These are phyloP conservation scores for Anastatus disparis DNA, from an alignment of 1,140 invertebrate species.

Conservation along the genomic window DNA sequence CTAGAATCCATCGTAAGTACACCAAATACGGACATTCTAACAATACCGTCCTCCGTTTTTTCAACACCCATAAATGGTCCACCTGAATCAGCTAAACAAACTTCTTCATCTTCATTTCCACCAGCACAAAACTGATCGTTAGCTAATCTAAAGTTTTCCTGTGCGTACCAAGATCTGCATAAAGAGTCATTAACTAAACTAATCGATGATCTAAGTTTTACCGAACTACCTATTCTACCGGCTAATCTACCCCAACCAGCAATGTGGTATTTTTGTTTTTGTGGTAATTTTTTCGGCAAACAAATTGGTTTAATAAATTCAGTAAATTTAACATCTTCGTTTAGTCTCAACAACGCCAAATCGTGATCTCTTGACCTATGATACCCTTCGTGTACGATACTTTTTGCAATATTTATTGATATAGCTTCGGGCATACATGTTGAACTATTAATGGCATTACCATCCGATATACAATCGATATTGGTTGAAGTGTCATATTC, in stretches of 20 bases:
- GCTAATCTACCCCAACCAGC: constrained; percentile 28
- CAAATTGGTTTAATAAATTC: constrained; percentile 8
- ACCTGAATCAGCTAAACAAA: constrained; percentile 72
- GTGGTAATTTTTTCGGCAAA: not conserved
- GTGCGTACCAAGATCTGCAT: not conserved
- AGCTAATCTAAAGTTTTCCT: not conserved
- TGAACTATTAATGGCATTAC: constrained; percentile 41
- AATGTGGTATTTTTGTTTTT: not conserved
- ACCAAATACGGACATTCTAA: constrained; percentile 14
- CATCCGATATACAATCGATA: constrained; percentile 30
- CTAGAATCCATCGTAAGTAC: constrained; percentile 18
- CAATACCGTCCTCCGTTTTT: constrained; percentile 5
- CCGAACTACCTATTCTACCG: not conserved
- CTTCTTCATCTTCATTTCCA: constrained; percentile 61
- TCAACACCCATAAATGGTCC: constrained; percentile 67
- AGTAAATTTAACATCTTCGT: constrained; percentile 57
- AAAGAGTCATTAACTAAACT: not conserved
- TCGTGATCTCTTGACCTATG: constrained; percentile 58
- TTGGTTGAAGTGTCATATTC: constrained; percentile 8
- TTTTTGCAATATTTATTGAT: constrained; percentile 51
- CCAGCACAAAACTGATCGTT: constrained; percentile 61
- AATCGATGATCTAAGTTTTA: not conserved
- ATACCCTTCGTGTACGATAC: constrained; percentile 63
- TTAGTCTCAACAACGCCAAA: constrained; percentile 65
- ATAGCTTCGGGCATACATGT: constrained; percentile 51